Conservation (phyloP, 2,797 vertebrate genomes). For the Sebastes ruberrimus region DNA sequence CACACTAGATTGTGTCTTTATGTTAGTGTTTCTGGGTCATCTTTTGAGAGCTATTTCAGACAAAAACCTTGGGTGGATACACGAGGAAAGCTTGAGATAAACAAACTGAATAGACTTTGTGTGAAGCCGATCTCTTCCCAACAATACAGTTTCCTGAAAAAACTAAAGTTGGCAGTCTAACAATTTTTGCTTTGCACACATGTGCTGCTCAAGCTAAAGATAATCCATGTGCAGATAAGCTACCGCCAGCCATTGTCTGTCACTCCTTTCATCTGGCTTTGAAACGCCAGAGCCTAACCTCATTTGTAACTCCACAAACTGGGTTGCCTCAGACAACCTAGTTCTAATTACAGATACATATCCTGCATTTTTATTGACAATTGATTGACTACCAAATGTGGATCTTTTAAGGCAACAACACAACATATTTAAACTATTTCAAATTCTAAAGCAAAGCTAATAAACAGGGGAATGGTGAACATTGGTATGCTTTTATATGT, state of each 20-base stretch:
- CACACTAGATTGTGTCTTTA: background rate
- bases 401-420: background rate
- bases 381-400: background rate
- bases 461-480: background rate
- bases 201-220: constrained; percentile 21
- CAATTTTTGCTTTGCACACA: constrained; percentile 26
- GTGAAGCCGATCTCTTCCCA: constrained; percentile 8
- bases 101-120: constrained; percentile 36
- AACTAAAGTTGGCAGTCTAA: constrained; percentile 25
- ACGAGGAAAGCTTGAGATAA: constrained; percentile 28
- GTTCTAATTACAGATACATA: background rate
- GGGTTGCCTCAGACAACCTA: background rate
- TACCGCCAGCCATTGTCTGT: constrained; percentile 32
- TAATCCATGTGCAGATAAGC: constrained; percentile 29
- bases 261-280: background rate
- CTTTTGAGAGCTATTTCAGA: constrained; percentile 14
- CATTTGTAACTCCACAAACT: background rate
- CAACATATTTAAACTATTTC: background rate
- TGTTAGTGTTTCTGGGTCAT: background rate
- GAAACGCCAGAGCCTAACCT: background rate
- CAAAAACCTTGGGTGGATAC: constrained; percentile 17
- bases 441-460: background rate
- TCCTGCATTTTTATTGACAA: background rate
- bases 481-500: background rate
- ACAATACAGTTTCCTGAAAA: constrained; percentile 49